phyloP scores from a whole-genome alignment of 2,113 vertebrate genomes.

The Hippocampus mohnikei region DNA sequence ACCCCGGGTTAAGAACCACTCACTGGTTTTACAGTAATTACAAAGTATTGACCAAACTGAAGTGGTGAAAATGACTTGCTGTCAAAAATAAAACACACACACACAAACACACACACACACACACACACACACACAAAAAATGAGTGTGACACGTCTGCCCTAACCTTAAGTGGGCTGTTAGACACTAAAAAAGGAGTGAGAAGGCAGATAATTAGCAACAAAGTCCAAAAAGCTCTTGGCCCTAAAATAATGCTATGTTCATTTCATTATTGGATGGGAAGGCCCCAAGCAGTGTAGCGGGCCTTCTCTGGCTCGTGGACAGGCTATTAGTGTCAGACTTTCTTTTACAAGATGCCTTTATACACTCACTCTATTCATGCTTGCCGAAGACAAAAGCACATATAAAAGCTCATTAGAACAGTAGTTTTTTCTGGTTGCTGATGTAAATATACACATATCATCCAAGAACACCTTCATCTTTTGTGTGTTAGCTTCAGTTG shows the following conservation, averaged over 20 bases:
- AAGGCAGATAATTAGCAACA: not conserved
- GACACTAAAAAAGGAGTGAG: not conserved
- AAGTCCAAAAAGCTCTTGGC: constrained; percentile 26
- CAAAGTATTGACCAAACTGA: too few relatives aligned
- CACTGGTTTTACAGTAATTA: too few relatives aligned
- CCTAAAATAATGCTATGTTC: constrained; percentile 41
- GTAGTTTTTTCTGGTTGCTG: constrained; percentile 11
- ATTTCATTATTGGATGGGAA: constrained; percentile 50
- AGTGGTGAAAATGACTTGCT: too few relatives aligned
- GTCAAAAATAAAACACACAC: too few relatives aligned
- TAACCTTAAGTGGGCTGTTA: not conserved
- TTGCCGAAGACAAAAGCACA: constrained; percentile 10
- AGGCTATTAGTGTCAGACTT: constrained; percentile 51
- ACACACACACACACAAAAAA: too few relatives aligned
- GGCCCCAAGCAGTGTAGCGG: constrained; percentile 35
- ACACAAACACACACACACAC: too few relatives aligned
- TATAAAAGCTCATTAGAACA: constrained; percentile 32
- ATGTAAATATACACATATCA: constrained; percentile 27
- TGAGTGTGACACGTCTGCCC: too few relatives aligned
- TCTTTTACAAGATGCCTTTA: constrained; percentile 61
- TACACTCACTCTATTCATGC: constrained; percentile 22
- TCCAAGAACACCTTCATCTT: constrained; percentile 21
- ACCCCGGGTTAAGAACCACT: too few relatives aligned
- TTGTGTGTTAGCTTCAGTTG: constrained; percentile 7
- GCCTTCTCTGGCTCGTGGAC: constrained; percentile 57